Percentiles rank a stretch among this genome's conserved stretches.
Conservation (phyloP, 92 coral and sea anemone genomes). For the Palythoa caribaeorum region DNA sequence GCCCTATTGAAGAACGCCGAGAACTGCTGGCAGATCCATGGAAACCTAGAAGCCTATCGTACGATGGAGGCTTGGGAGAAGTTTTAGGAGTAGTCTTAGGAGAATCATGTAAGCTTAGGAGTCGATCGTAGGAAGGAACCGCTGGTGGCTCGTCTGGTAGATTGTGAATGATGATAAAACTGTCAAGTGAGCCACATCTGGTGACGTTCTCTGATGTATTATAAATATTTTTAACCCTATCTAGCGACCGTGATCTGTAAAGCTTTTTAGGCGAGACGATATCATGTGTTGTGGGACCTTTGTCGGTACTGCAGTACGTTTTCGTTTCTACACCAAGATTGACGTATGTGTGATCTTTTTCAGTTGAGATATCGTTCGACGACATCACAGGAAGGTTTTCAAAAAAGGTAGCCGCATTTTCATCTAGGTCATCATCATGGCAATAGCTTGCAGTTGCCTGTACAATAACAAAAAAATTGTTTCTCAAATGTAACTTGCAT, state of each 20-base stretch:
- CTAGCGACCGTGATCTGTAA: background rate
- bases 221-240: background rate
- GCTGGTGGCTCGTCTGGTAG: too few relatives aligned
- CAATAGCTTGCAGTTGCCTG: conserved; percentile 1
- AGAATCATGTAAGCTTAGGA: background rate
- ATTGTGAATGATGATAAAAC: too few relatives aligned
- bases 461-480: background rate
- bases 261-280: background rate
- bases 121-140: background rate
- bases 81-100: background rate
- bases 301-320: background rate
- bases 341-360: conserved; percentile 6
- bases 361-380: background rate
- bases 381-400: background rate
- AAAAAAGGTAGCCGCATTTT: background rate
- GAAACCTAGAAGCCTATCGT: conserved; percentile 15
- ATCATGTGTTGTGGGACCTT: too few relatives aligned
- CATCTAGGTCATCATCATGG: background rate
- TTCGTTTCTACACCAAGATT: background rate
- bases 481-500: background rate
- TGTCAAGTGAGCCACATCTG: too few relatives aligned
- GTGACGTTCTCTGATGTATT: too few relatives aligned
- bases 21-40: background rate
- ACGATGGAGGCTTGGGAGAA: background rate
- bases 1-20: background rate